Conservation (phyloP, 2,113 vertebrate genomes). For the Anguilla rostrata region DNA sequence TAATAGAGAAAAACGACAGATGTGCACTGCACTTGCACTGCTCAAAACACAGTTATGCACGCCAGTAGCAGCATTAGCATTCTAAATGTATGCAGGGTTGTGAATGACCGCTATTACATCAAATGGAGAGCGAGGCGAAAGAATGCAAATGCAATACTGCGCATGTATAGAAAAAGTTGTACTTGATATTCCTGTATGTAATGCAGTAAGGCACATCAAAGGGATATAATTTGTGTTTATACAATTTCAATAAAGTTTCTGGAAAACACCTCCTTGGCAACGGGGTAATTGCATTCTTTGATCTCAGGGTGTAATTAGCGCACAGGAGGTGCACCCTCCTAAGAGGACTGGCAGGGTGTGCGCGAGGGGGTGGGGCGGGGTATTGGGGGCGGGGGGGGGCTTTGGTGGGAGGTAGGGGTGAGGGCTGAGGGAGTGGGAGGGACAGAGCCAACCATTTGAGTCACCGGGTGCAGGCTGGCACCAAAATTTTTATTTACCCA, state of each 20-base stretch:
- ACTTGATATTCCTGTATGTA: constrained; percentile 13
- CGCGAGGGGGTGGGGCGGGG: not conserved
- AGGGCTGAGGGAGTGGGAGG: not conserved
- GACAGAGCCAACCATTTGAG: not conserved
- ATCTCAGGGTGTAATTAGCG: not conserved
- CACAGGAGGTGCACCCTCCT: not conserved
- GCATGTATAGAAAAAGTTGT: constrained; percentile 23
- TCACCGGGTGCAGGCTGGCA: not conserved
- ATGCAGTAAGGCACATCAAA: not conserved
- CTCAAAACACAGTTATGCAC: not conserved
- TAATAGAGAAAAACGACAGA: not conserved
- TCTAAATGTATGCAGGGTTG: not conserved
- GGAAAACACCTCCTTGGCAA: not conserved
- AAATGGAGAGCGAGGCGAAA: not conserved
- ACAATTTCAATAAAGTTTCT: constrained; percentile 23
- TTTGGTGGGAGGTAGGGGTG: too few species aligned
- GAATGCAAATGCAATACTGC: not conserved
- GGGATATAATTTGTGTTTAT: constrained; percentile 7
- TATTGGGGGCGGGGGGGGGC: not conserved
- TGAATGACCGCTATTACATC: not conserved
- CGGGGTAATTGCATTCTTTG: constrained; percentile 8
- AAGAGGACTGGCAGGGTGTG: too few species aligned
- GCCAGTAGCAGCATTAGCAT: not conserved
- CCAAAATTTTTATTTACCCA: not conserved
- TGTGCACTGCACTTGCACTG: not conserved